These are phyloP conservation scores for Abrostola tripartita DNA, from an alignment of 2,888 invertebrate genomes.

Conservation along the genomic window DNA sequence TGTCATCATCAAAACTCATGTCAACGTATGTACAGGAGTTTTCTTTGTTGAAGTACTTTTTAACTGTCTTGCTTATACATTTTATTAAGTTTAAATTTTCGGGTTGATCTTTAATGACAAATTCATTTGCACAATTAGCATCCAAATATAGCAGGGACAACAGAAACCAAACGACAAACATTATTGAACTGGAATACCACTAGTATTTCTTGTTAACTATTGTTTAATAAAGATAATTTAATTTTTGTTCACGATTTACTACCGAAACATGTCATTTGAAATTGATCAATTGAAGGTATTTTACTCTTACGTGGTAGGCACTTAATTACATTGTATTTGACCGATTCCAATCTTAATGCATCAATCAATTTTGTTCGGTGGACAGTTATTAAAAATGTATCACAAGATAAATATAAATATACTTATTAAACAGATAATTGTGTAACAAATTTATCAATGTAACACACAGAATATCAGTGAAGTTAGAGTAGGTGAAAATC, in stretches of 20 bases:
- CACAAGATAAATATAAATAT: too few species aligned
- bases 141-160: slow-evolving; percentile 11
- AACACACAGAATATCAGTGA: too few species aligned
- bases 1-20: slow-evolving; percentile 28
- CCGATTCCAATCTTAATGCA: too few species aligned
- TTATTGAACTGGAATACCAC: slow-evolving; percentile 18
- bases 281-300: too few species aligned
- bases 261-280: too few species aligned
- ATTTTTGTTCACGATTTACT: neutral
- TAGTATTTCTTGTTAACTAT: neutral
- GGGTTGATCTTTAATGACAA: neutral
- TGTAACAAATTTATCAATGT: too few species aligned
- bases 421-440: too few species aligned
- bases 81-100: neutral
- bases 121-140: neutral
- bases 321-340: too few species aligned
- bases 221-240: neutral
- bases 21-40: slow-evolving; percentile 43
- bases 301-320: too few species aligned
- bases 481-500: too few species aligned
- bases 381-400: too few species aligned
- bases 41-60: slow-evolving; percentile 42
- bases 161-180: slow-evolving; percentile 41
- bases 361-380: too few species aligned
- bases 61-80: slow-evolving; percentile 45